Conservation (phyloP, 2,888 invertebrate species). For the Hirtodrosophila trivittata region DNA sequence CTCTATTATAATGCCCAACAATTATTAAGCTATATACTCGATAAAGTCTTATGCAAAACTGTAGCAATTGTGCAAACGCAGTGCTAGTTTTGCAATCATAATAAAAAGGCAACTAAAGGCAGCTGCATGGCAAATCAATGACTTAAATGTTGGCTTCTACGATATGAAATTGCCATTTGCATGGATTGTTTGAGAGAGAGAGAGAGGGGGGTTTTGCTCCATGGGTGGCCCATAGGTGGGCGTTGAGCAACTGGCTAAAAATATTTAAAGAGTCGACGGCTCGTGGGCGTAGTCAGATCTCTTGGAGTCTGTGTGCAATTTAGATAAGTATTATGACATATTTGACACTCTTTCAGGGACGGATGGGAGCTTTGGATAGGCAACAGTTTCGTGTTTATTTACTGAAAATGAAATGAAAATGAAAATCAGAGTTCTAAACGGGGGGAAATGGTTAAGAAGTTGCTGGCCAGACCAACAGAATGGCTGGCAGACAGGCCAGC, state of each 20-base stretch:
- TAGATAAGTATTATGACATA: constrained; percentile 80
- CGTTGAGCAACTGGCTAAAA: constrained; percentile 51
- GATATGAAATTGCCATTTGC: constrained; percentile 44
- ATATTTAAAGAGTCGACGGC: constrained; percentile 63
- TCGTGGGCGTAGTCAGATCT: constrained; percentile 46
- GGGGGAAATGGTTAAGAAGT: constrained; percentile 26
- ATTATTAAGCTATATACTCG: constrained; percentile 5
- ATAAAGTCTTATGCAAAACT: constrained; percentile 22
- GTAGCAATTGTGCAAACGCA: constrained; percentile 33
- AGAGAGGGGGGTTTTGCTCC: constrained; percentile 1
- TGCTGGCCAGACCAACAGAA: constrained; percentile 5
- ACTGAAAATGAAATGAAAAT: constrained; percentile 46
- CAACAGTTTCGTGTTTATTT: constrained; percentile 63
- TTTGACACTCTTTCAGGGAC: constrained; percentile 73
- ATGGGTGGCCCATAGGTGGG: constrained; percentile 47
- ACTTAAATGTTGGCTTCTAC: constrained; percentile 28
- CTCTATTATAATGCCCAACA: constrained; percentile 23
- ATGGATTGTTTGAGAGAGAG: constrained; percentile 30
- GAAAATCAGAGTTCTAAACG: constrained; percentile 16
- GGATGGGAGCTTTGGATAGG: constrained; percentile 16
- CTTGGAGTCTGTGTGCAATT: constrained; percentile 62
- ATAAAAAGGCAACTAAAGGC: constrained; percentile 42
- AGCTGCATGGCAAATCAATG: constrained; percentile 62
- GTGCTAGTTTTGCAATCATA: constrained; percentile 44
- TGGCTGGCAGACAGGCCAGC: constrained; percentile 14